Evolutionary conservation across 2,888 invertebrate species (phyloP).

Genomic region (Cerceris ruficornis): DNA sequence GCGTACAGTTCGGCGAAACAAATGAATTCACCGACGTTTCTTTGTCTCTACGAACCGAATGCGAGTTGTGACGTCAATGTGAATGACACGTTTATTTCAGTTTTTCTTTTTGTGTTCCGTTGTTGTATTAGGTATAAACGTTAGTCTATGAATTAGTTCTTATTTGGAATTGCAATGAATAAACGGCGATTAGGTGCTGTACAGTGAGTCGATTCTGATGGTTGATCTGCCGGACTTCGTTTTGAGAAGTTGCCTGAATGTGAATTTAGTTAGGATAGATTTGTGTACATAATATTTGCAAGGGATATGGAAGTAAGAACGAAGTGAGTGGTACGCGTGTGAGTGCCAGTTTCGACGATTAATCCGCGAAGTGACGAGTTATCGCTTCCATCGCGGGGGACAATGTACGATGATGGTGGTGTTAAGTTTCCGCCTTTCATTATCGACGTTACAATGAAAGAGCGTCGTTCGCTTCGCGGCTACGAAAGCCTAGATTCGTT

Average conservation of each 20-base stretch:
- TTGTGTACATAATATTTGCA: constrained; percentile 64
- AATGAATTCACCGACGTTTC: not conserved
- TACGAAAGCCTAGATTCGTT: constrained; percentile 63
- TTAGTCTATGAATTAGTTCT: constrained; percentile 18
- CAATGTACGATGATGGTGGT: constrained; percentile 29
- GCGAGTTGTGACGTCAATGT: constrained; percentile 32
- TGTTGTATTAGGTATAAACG: constrained; percentile 19
- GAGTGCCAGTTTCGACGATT: constrained; percentile 58
- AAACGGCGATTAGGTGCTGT: constrained; percentile 55
- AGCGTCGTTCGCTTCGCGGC: constrained; percentile 46
- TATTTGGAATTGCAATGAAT: constrained; percentile 13
- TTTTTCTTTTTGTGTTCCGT: constrained; percentile 25
- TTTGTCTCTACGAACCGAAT: constrained; percentile 5
- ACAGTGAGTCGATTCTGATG: constrained; percentile 48
- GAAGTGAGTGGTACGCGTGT: constrained; percentile 49
- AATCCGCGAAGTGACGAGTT: constrained; percentile 42
- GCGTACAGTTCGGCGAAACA: not conserved
- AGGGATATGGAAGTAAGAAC: constrained; percentile 45
- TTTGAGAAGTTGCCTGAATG: constrained; percentile 64
- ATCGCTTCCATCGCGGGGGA: constrained; percentile 24
- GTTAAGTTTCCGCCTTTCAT: constrained; percentile 9
- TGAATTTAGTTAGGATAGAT: constrained; percentile 68
- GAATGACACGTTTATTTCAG: constrained; percentile 27
- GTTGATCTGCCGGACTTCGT: constrained; percentile 45
- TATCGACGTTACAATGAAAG: constrained; percentile 24